These are phyloP conservation scores for Cenopis cana DNA, from an alignment of 2,888 invertebrate genomes.

Conservation along the genomic window DNA sequence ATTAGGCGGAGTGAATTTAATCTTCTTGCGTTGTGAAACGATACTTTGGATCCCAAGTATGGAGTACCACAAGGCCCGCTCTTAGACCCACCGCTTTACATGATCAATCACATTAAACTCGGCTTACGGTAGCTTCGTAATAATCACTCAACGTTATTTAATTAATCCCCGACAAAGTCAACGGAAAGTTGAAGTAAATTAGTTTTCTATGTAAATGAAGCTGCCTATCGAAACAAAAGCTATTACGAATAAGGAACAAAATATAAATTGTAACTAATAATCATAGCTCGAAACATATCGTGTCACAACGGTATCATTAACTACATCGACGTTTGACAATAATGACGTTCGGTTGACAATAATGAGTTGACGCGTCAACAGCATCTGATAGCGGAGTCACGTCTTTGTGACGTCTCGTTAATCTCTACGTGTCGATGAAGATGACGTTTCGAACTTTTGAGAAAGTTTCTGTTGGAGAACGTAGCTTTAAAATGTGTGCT, in stretches of 20 bases:
- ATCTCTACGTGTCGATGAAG: slow-evolving; percentile 40
- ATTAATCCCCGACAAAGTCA: slow-evolving; percentile 31
- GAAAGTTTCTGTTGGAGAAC: slow-evolving; percentile 24
- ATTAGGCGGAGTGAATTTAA: slow-evolving; percentile 40
- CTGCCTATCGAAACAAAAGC: slow-evolving; percentile 22
- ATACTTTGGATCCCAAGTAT: slow-evolving; percentile 33
- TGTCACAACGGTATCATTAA: slow-evolving; percentile 42
- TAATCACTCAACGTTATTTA: slow-evolving; percentile 31
- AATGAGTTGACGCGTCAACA: slow-evolving; percentile 43
- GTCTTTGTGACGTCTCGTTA: slow-evolving; percentile 43
- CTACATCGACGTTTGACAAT: slow-evolving; percentile 36
- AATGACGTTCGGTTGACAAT: slow-evolving; percentile 40
- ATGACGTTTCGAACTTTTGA: slow-evolving; percentile 33
- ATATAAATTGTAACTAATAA: slow-evolving; percentile 25
- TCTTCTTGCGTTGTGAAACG: slow-evolving; percentile 33
- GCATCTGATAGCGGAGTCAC: slow-evolving; percentile 44
- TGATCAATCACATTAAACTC: slow-evolving; percentile 25
- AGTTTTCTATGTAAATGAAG: slow-evolving; percentile 31
- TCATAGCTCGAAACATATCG: slow-evolving; percentile 35
- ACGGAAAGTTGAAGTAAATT: slow-evolving; percentile 28
- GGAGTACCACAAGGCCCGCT: slow-evolving; percentile 27
- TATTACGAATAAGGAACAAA: slow-evolving; percentile 21
- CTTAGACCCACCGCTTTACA: slow-evolving; percentile 2
- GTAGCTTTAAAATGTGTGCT: neutral
- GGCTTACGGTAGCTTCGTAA: slow-evolving; percentile 8